Percentiles rank a stretch among this genome's conserved stretches.
Conservation (phyloP, 2,888 invertebrate species). For the Pilophorus perplexus region DNA sequence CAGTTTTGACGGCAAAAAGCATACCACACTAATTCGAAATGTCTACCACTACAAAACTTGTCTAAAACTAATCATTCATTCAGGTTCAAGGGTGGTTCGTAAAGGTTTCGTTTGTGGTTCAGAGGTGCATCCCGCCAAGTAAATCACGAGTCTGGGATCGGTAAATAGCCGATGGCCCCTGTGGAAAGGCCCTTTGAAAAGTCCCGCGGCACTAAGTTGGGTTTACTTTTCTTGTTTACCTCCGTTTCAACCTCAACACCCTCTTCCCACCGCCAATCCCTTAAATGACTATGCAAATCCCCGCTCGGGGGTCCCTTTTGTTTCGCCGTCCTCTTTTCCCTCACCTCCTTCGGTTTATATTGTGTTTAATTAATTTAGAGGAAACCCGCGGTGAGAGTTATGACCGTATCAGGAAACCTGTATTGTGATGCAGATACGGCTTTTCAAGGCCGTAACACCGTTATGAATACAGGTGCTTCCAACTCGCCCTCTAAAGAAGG, state of each 20-base stretch:
- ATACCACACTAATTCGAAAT: no score
- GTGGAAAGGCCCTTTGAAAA: constrained; percentile 3
- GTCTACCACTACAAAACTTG: no score
- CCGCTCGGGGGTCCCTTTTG: constrained; percentile 26
- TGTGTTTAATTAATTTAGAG: constrained; percentile 35
- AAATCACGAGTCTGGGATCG: no score
- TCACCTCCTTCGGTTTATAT: constrained; percentile 22
- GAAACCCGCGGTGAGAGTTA: constrained; percentile 29
- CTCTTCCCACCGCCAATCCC: background rate
- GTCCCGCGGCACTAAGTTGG: background rate
- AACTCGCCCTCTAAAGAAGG: no score
- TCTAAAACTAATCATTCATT: no score
- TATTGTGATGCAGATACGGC: constrained; percentile 27
- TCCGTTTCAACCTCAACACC: constrained; percentile 1
- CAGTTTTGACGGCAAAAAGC: no score
- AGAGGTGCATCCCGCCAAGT: no score
- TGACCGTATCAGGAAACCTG: constrained; percentile 9
- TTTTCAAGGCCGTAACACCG: constrained; percentile 33
- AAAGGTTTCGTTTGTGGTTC: no score
- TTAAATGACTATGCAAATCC: constrained; percentile 37
- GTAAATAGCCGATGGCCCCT: no score
- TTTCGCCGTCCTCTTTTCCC: constrained; percentile 1
- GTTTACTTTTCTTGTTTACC: constrained; percentile 30
- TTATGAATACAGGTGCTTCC: constrained; percentile 29
- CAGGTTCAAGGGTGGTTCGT: no score